Base-by-base conservation (phyloP, 1,140 invertebrate genomes). In the Hylaeus volcanicus region DNA sequence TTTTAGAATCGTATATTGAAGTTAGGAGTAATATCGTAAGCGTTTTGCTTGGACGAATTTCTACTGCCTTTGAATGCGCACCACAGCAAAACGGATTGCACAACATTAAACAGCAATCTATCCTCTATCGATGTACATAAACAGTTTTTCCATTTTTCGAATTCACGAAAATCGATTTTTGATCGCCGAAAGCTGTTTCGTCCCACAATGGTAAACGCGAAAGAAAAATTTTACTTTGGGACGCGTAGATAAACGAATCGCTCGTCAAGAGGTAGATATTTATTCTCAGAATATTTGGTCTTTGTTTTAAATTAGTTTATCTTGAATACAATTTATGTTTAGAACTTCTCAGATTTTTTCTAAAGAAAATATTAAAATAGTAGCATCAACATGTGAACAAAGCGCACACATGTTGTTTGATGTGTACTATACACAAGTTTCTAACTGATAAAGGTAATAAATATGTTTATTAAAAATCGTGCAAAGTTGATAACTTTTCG, bases 211-310 rank as follows among this genome's bases (percentile, higher is more conserved):
- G 26, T 26, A 26, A 26, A 26, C 26, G 26, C 26, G 26, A 26
- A 26, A 26, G 26, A 26, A 26, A 26, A 26, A 26, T 26, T 26
- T 26, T 26, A 26, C 26, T 26, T 26, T 26, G 26, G 26, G 26
- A 26, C 26, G 45, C 45, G 15, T 51, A 12, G 60, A 53, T 53
- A 58, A 60, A 2, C 5, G 9, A 65, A 26, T 68, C 8, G 2
- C 58, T 65, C 68, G 15, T 55, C 53, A 15, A 15, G 51, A 78
- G 75, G 58, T 78, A 78, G 68, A 61, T 5, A 5, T 78, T 78
- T 78, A 78, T 78, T 78, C 41, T 51, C 8, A 72, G 15, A 63
- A 45, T 63, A 72, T 4, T 61, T 78, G 75, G 45, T 78, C 58
- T 43, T 78, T 12, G 12, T 26, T 60, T 60, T 39, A 3, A 60